Conservation (phyloP, 2,888 invertebrate species). For the Thumatha senex region DNA sequence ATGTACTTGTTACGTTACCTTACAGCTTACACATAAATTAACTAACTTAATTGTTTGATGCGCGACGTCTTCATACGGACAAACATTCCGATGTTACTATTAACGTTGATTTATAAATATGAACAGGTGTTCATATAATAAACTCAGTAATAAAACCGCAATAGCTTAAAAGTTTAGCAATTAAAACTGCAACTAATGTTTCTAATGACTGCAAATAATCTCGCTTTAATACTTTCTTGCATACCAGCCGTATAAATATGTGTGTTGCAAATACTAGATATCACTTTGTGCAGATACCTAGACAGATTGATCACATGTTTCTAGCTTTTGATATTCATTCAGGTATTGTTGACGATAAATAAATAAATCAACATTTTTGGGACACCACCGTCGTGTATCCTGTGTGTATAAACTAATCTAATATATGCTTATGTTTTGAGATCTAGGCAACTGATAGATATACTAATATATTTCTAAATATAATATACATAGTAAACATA, state of each 20-base stretch:
- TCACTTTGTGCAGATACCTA: background rate
- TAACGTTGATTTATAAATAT: background rate
- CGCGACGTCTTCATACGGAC: background rate
- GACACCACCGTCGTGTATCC: no score
- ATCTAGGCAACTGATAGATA: no score
- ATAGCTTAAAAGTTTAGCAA: background rate
- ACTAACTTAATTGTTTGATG: slow-evolving; percentile 22
- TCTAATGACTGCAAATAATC: slow-evolving; percentile 6
- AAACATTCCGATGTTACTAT: background rate
- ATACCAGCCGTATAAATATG: background rate
- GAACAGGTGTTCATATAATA: background rate
- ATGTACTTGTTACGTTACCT: slow-evolving; percentile 25
- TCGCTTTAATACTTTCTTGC: slow-evolving; percentile 12
- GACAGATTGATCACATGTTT: background rate
- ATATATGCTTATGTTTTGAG: no score
- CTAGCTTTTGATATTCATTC: no score
- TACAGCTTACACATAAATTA: slow-evolving; percentile 30
- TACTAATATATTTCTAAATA: no score
- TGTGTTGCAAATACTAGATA: background rate
- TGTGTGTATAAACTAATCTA: no score
- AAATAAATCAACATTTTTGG: no score
- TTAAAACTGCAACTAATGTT: slow-evolving; percentile 4
- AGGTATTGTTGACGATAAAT: no score
- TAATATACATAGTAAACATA: no score
- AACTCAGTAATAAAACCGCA: background rate